Conservation (phyloP, 2,888 invertebrate genomes). For the Willowsia nigromaculata region DNA sequence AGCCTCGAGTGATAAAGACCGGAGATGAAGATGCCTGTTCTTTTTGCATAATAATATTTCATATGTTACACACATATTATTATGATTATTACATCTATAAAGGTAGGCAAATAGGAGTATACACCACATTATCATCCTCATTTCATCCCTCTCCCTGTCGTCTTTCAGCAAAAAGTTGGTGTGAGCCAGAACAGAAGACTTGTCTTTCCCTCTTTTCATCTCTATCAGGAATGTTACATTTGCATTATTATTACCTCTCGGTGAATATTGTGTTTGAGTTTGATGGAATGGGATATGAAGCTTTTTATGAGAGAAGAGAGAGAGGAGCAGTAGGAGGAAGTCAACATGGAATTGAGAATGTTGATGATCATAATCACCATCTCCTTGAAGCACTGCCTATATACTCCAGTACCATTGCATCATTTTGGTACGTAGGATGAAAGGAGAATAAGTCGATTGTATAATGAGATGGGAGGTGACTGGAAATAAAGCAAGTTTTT, state of each 20-base stretch:
- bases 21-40: slow-evolving; percentile 57
- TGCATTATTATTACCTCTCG: slow-evolving; percentile 66
- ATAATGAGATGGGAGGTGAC: slow-evolving; percentile 70
- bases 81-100: slow-evolving; percentile 43
- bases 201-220: slow-evolving; percentile 6
- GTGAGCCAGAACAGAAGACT: not conserved
- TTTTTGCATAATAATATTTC: slow-evolving; percentile 68
- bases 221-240: slow-evolving; percentile 65
- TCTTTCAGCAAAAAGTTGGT: slow-evolving; percentile 12
- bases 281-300: slow-evolving; percentile 50
- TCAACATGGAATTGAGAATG: slow-evolving; percentile 7
- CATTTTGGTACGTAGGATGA: not conserved
- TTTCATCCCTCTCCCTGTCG: slow-evolving; percentile 29
- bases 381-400: not conserved
- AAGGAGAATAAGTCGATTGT: slow-evolving; percentile 60
- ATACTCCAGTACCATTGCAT: not conserved
- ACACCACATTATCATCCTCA: slow-evolving; percentile 25
- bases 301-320: slow-evolving; percentile 16
- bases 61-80: slow-evolving; percentile 57
- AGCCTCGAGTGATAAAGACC: slow-evolving; percentile 62
- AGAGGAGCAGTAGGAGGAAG: slow-evolving; percentile 37
- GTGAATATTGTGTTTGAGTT: slow-evolving; percentile 47
- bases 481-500: slow-evolving; percentile 64
- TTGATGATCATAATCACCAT: slow-evolving; percentile 4
- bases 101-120: slow-evolving; percentile 26